phyloP scores from a whole-genome alignment of 2,888 invertebrate genomes.

The Bellardia bayeri region DNA sequence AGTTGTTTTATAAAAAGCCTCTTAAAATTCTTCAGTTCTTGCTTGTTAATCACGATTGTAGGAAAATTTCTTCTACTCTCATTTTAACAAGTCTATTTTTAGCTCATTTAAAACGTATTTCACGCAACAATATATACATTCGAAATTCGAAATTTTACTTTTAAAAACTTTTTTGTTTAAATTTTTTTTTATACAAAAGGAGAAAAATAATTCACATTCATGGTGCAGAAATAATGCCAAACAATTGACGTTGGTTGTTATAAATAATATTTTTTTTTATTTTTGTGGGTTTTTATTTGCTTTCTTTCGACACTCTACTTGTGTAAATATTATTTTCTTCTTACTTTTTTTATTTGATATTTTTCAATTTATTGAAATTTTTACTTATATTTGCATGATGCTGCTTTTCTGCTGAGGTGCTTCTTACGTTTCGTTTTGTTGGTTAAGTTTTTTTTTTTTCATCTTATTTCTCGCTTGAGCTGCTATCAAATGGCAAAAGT shows the following conservation, averaged over 20 bases:
- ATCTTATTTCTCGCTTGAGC: slow-evolving; percentile 57
- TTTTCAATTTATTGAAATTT: slow-evolving; percentile 46
- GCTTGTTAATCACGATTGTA: no score
- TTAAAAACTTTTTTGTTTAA: background rate
- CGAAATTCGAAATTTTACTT: background rate
- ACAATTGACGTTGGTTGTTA: slow-evolving; percentile 14
- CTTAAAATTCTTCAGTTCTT: no score
- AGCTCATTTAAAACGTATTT: background rate
- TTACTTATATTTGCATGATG: slow-evolving; percentile 4
- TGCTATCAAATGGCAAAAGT: slow-evolving; percentile 57
- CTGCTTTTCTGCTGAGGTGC: background rate
- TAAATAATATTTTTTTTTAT: slow-evolving; percentile 13
- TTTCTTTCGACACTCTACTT: slow-evolving; percentile 13
- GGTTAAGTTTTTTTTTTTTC: slow-evolving; percentile 23
- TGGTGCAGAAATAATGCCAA: slow-evolving; percentile 3
- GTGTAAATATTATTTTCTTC: slow-evolving; percentile 12
- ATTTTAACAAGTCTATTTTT: background rate
- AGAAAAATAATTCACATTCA: background rate
- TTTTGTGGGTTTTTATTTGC: slow-evolving; percentile 1
- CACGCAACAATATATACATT: background rate
- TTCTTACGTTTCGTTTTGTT: slow-evolving; percentile 2
- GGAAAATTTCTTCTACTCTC: no score
- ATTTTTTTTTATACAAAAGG: background rate
- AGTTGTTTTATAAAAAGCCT: no score
- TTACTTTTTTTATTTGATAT: background rate